Evolutionary conservation across 1,140 invertebrate species (phyloP), one percentile per base, ranked within the genome.

Genomic region (Zophobas morio): DNA sequence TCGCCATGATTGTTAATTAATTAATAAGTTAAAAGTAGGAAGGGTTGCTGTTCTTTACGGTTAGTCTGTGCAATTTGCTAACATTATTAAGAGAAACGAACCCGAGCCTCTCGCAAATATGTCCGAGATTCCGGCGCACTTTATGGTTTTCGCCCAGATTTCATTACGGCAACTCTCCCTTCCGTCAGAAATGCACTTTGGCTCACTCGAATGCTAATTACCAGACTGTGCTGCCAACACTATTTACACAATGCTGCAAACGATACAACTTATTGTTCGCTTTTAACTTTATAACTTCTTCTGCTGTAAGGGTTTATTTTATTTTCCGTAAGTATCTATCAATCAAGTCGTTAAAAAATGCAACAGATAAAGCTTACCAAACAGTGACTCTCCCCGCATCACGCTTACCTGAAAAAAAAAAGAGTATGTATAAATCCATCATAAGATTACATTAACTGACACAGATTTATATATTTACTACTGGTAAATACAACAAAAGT

Each of bases 1-100:
- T 82, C 83, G 79, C 82, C 81, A 85, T 85, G 84, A 85, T 85
- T 85, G 84, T 85, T 85, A 85, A 85, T 85, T 85, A 85, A 85
- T 85, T 85, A 85, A 85, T 85, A 85, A 85, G 82, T 85, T 81
- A 77, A 79, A 79, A 81, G 80, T 79, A 57, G 77, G 81, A 80
- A 79, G 80, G 79, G 76, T 78, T 80, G 80, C 77, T 80, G 81
- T 83, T 83, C 84, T 83, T 84, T 84, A 84, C 84, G 83, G 82
- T 83, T 80, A 80, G 79, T 81, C 82, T 79, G 70, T 84, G 82
- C 84, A 84, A 84, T 84, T 85, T 82, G 84, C 84, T 81, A 82
- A 83, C 81, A 79, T 84, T 85, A 85, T 85, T 85, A 85, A 84
- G 84, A 84, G 83, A 80, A 82, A 82, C 82, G 82, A 78, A 80